phyloP scores from a whole-genome alignment of 1,140 invertebrate genomes.

The Heterodera carotae region DNA sequence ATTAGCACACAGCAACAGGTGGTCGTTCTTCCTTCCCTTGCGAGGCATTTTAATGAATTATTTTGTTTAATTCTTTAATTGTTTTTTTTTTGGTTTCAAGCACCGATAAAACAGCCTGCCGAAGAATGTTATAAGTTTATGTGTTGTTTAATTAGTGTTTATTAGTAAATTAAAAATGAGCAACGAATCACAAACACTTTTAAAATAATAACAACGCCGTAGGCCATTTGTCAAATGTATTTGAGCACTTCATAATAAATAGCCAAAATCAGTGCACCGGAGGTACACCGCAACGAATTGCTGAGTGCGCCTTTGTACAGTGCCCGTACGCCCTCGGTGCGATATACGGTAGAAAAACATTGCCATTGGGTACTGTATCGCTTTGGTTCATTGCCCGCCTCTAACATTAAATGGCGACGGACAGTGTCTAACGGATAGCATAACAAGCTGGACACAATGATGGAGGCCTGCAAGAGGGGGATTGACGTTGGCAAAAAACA shows the following conservation, averaged over 20 bases:
- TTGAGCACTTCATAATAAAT: conserved; percentile 60
- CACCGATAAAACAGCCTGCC: no score
- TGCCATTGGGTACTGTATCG: conserved; percentile 45
- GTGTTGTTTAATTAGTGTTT: no score
- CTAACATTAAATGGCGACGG: conserved; percentile 55
- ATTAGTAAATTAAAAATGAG: no score
- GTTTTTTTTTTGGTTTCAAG: no score
- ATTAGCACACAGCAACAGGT: no score
- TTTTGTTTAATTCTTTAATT: no score
- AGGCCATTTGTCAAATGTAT: conserved; percentile 23
- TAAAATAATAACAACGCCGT: no score
- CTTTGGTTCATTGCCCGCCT: conserved; percentile 51
- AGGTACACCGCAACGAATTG: conserved; percentile 56
- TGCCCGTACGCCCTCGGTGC: conserved; percentile 46
- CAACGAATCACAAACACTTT: no score
- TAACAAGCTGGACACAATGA: conserved; percentile 49
- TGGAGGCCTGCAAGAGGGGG: conserved; percentile 39
- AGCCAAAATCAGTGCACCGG: conserved; percentile 57
- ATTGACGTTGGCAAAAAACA: background rate
- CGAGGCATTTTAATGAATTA: no score
- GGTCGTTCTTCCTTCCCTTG: no score
- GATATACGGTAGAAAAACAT: conserved; percentile 49
- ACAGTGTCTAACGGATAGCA: conserved; percentile 62
- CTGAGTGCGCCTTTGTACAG: conserved; percentile 56
- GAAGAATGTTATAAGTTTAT: no score